phyloP scores from a whole-genome alignment of 1,140 invertebrate species.

The Camponotus floridanus region DNA sequence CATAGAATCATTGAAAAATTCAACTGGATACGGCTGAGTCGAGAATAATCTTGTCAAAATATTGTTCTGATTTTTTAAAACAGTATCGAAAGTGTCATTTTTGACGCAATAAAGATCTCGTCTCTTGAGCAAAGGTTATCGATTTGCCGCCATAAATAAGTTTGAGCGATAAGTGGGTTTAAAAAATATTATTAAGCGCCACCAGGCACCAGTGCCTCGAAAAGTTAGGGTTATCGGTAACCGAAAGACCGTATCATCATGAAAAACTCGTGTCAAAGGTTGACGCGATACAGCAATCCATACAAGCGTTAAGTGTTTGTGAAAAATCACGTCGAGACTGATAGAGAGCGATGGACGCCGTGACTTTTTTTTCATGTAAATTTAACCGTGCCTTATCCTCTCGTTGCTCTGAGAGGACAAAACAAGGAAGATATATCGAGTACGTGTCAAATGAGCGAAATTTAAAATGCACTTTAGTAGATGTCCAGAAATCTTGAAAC shows the following conservation, averaged over 20 bases:
- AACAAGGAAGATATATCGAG: neutral
- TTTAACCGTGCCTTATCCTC: constrained; percentile 30
- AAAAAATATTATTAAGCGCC: constrained; percentile 39
- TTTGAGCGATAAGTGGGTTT: neutral
- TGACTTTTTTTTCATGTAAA: constrained; percentile 20
- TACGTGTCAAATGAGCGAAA: constrained; percentile 3
- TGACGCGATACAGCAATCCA: constrained; percentile 5
- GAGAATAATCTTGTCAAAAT: neutral
- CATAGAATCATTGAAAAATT: constrained; percentile 1
- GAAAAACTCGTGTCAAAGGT: constrained; percentile 52
- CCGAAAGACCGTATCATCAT: constrained; percentile 13
- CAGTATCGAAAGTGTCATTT: neutral
- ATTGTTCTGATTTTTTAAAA: constrained; percentile 14
- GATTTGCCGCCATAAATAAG: neutral
- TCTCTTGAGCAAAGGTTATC: constrained; percentile 14
- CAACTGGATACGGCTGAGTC: neutral
- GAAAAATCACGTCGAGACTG: constrained; percentile 38
- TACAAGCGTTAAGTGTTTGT: neutral
- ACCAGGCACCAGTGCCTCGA: neutral
- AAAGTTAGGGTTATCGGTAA: constrained; percentile 15
- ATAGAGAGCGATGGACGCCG: constrained; percentile 32
- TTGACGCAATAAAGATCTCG: constrained; percentile 1
- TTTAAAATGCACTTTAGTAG: neutral
- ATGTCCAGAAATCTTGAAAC: neutral
- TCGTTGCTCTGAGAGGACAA: neutral